These are phyloP conservation scores for Hypolimnas misippus DNA, from an alignment of 2,888 invertebrate genomes.

Conservation along the genomic window DNA sequence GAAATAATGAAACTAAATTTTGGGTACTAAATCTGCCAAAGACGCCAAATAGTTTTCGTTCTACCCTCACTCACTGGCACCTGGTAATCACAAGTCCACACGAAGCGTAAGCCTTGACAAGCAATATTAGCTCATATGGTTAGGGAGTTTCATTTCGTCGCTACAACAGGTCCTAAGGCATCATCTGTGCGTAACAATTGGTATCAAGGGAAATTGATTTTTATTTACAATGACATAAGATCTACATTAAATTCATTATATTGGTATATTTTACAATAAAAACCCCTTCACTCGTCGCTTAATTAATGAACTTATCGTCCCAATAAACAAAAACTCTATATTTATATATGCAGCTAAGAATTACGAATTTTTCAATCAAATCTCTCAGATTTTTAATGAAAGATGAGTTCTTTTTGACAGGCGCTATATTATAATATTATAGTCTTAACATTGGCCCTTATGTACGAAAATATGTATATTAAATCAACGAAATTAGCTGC, in stretches of 20 bases:
- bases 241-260: conserved; percentile 39
- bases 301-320: neutral
- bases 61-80: neutral
- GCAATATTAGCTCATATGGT: neutral
- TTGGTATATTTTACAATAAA: conserved; percentile 37
- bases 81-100: neutral
- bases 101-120: neutral
- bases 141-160: neutral
- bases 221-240: conserved; percentile 47
- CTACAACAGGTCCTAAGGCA: conserved; percentile 41
- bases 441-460: no score
- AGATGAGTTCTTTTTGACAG: no score
- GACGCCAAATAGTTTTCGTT: neutral
- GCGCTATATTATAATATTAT: no score
- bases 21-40: neutral
- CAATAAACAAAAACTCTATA: no score
- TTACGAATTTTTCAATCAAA: no score
- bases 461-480: no score
- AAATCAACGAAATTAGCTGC: no score
- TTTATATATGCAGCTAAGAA: no score
- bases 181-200: conserved; percentile 49
- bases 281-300: neutral
- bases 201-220: conserved; percentile 44
- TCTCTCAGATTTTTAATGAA: no score
- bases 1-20: neutral